Evolutionary conservation across 2,797 vertebrate genomes (phyloP).

Genomic region (Carduelis carduelis): DNA sequence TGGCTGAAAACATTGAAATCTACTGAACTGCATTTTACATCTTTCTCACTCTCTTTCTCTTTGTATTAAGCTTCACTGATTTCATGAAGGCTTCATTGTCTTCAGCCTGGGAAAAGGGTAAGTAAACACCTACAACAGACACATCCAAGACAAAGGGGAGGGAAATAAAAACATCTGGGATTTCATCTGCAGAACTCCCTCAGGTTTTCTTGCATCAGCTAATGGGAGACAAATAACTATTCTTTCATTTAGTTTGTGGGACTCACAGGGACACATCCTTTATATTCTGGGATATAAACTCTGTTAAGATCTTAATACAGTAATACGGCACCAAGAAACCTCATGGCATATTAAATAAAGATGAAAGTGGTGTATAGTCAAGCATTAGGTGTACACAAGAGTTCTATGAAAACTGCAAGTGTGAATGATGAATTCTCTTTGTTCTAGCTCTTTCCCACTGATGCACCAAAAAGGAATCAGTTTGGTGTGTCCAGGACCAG

Average conservation of each 20-base stretch:
- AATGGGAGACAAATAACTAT: not conserved
- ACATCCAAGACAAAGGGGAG: not conserved
- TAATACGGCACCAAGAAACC: not conserved
- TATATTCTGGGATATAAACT: not conserved
- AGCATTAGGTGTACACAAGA: not conserved
- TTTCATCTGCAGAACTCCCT: not conserved
- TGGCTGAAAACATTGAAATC: slow-evolving; percentile 44
- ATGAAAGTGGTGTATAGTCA: not conserved
- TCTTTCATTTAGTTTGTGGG: not conserved
- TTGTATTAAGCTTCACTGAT: slow-evolving; percentile 12
- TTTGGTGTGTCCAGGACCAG: not conserved
- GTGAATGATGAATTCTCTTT: not conserved
- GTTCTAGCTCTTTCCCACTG: not conserved
- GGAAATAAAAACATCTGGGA: not conserved
- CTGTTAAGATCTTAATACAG: not conserved
- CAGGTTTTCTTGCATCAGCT: not conserved
- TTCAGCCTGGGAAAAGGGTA: not conserved
- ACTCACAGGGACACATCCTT: not conserved
- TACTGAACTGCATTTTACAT: slow-evolving; percentile 1
- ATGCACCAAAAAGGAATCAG: not conserved
- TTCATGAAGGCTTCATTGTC: slow-evolving; percentile 13
- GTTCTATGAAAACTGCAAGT: not conserved
- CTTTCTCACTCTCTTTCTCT: not conserved
- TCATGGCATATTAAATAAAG: not conserved
- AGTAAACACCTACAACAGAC: not conserved